A percentile compares a stretch with the other conserved stretches of the same genome.
These are phyloP conservation scores for Steinernema feltiae DNA, from an alignment of 1,140 invertebrate genomes.

Conservation along the genomic window DNA sequence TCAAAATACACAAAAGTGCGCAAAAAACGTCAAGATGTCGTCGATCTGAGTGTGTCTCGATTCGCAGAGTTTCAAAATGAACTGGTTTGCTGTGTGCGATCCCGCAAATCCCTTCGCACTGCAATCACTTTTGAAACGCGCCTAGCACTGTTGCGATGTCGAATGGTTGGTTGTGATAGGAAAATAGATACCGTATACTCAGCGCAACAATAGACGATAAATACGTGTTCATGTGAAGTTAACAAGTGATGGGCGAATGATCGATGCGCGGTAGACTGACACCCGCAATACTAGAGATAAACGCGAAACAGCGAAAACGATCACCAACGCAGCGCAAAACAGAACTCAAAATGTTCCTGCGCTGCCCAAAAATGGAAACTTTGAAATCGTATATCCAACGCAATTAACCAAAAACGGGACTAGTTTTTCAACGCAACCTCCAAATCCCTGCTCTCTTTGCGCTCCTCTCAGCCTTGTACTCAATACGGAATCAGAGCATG, in stretches of 20 bases:
- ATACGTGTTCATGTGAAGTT: not conserved
- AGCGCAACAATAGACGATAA: no score
- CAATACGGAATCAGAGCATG: conserved; percentile 8
- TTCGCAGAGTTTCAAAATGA: no score
- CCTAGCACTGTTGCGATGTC: no score
- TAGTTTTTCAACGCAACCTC: not conserved
- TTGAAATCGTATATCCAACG: not conserved
- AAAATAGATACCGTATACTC: no score
- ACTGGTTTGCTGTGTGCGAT: not conserved
- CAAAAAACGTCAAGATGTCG: no score
- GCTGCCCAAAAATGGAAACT: not conserved
- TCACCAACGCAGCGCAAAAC: not conserved
- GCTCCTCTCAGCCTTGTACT: not conserved
- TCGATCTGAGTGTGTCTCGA: no score
- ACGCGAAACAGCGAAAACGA: no score
- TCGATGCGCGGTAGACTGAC: not conserved
- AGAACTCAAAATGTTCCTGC: not conserved
- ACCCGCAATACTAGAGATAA: no score
- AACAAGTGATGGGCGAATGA: not conserved
- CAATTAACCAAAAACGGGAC: not conserved
- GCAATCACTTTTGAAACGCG: no score
- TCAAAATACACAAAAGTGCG: no score
- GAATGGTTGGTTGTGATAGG: no score
- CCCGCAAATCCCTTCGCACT: no score
- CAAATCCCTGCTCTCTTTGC: not conserved